Base-by-base conservation (phyloP, 1,140 invertebrate genomes). In the Harpegnathos saltator region DNA sequence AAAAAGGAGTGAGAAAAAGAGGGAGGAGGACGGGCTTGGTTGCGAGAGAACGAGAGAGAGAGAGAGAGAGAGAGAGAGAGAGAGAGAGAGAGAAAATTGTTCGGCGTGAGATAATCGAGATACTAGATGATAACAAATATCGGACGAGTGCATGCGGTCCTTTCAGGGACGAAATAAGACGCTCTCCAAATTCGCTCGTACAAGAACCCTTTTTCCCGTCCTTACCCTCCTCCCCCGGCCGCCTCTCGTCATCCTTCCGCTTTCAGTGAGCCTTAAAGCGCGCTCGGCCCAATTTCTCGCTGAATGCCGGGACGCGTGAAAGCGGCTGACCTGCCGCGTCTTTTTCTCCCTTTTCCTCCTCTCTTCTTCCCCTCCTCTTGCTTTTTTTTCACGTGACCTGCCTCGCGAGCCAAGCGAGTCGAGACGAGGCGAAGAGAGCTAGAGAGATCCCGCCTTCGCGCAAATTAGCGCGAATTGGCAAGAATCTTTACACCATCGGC, bases 181-280 rank as follows among this genome's bases (percentile, higher is more conserved):
- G 71, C 69, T 80, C 77, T 85, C 83, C 73, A 88, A 88, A 88
- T 89, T 89, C 77, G 73, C 58, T 80, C 83, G 56, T 65, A 83
- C 86, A 88, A 88, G 78, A 88, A 85, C 61, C 80, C 83, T 74
- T 73, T 85, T 78, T 52, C 72, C 82, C 77, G 62, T 58, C 15
- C 22, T 17, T 3, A 3, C 52, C 19, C 82, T 24, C 19, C 82
- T 24, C 59, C 29, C 50, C 33, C 63, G 26, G 38, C 59, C 83
- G 69, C 78, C n/a, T 38, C 14, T 11, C 50, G 29, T 12, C 22
- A 1, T 61, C 33, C 52, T 80, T 59, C 14, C 33, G 24, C 22
- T 90, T 90, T 90, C 88, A 90, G 84, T 80, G 86, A 86, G 63
- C 66, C 71, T 89, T 86, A 86, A 88, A 90, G 84, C 74, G 84